Base-by-base conservation (phyloP, 37 sponge, comb jelly and placozoan species). In the Amphimedon queenslandica region DNA sequence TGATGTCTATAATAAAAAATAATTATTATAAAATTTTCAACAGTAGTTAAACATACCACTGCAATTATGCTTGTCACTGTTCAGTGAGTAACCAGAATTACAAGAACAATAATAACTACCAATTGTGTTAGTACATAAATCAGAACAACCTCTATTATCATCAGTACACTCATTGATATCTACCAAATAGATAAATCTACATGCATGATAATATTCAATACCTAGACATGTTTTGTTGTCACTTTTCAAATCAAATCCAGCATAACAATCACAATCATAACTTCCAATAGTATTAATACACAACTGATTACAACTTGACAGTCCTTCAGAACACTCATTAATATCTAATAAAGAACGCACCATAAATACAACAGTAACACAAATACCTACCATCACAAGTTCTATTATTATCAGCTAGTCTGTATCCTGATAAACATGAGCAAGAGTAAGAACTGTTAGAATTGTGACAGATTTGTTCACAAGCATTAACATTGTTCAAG, bases 121-220 rank as follows among this genome's bases (percentile, higher is more conserved):
- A 8, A 60, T 31, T 0, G 31, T 56, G 64, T 82, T 82, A 30
- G 20, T 69, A 58, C 83, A 82, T 1, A 18, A n/a, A 29, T 76
- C 72, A 28, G 55, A 53, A 42, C 87, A 86, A 21, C 68, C 66
- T 32, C 78, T 73, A 72, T 70, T 83, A 13, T 71, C 47, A 10
- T 4, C 20, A 4, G 6, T 23, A 66, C 77, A 83, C 65, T 83
- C 84, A 76, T 76, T 24, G 36, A 76, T 70, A 64, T 83, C 84
- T 76, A 64, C 23, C 40, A 39, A 39, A n/a, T 23, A 67, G 41
- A 67, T 47, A 18, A 13, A 47, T 47, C 8, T 18, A 18, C 8
- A 47, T 18, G 13, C 53, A 18, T 47, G 53, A 8, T 47, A 18
- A 18, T 47, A 47, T 47, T 8, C 13, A 47, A 47, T 13, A 82